Conservation (phyloP, 2,113 vertebrate genomes). For the Prunella fulvescens region DNA sequence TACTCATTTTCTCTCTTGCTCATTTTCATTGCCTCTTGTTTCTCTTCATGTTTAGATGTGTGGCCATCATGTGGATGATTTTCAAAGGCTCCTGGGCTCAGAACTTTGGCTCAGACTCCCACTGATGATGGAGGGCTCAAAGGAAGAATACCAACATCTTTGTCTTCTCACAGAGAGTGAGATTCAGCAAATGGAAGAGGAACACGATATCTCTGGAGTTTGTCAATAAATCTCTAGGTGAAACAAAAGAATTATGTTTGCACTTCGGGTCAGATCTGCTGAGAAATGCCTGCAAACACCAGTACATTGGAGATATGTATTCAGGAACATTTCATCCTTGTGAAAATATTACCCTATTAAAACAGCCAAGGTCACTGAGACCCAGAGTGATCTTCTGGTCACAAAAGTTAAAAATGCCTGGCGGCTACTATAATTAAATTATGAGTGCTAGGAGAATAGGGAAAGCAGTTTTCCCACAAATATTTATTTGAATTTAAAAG, state of each 20-base stretch:
- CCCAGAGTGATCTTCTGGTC: constrained; percentile 25
- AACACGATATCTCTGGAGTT: constrained; percentile 48
- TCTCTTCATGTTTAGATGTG: neutral
- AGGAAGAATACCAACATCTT: constrained; percentile 22
- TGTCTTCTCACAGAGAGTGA: neutral
- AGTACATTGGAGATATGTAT: neutral
- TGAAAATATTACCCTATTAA: constrained; percentile 22
- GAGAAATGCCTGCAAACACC: neutral
- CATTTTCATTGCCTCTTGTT: neutral
- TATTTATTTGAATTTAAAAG: constrained; percentile 51
- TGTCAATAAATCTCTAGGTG: constrained; percentile 13
- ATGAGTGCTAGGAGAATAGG: constrained; percentile 24
- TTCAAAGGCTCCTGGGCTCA: neutral
- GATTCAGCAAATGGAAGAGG: neutral
- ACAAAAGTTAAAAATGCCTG: constrained; percentile 53
- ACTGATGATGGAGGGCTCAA: neutral
- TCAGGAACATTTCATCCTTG: constrained; percentile 9
- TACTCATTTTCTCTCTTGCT: accelerated
- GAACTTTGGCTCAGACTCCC: neutral
- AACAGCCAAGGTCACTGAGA: constrained; percentile 36
- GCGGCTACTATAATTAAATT: constrained; percentile 55
- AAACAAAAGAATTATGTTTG: constrained; percentile 32
- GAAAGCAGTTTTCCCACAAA: constrained; percentile 52
- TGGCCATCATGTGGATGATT: neutral
- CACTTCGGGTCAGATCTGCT: neutral